phyloP scores from a whole-genome alignment of 1,140 invertebrate genomes.

The Pseudachorutes palmiensis region DNA sequence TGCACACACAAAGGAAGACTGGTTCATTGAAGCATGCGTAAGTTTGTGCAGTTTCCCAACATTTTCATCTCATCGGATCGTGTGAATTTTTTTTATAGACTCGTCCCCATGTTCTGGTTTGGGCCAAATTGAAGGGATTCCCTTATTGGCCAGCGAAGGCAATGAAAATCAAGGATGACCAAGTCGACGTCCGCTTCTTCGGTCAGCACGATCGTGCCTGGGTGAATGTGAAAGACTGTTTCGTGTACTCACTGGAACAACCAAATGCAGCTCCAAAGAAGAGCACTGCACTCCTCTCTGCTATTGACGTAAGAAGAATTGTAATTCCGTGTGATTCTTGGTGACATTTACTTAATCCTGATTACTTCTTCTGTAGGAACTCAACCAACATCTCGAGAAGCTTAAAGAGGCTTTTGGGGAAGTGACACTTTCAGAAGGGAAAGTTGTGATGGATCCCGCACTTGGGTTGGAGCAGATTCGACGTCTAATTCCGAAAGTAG shows the following conservation, averaged over 20 bases:
- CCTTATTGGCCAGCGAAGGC: slow-evolving; percentile 93
- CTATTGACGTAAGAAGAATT: slow-evolving; percentile 49
- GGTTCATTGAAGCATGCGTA: slow-evolving; percentile 85
- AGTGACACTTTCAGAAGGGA: slow-evolving; percentile 67
- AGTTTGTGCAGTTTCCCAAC: slow-evolving; percentile 39
- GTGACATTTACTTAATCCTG: neutral
- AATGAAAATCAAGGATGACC: slow-evolving; percentile 60
- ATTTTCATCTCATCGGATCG: neutral
- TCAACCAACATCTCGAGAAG: slow-evolving; percentile 63
- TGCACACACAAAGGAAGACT: slow-evolving; percentile 69
- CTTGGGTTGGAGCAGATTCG: slow-evolving; percentile 28
- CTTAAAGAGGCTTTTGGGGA: slow-evolving; percentile 62
- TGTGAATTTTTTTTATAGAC: slow-evolving; percentile 40
- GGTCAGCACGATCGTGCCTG: slow-evolving; percentile 85
- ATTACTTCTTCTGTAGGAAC: slow-evolving; percentile 46
- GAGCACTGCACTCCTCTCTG: slow-evolving; percentile 55
- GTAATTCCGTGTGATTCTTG: neutral
- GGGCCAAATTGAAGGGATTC: slow-evolving; percentile 89
- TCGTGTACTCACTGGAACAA: slow-evolving; percentile 61
- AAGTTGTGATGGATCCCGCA: slow-evolving; percentile 48
- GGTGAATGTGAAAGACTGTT: slow-evolving; percentile 75
- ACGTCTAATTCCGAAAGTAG: slow-evolving; percentile 30
- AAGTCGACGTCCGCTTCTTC: slow-evolving; percentile 86
- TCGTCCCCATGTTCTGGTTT: slow-evolving; percentile 74
- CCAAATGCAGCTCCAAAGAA: slow-evolving; percentile 54